Base-by-base conservation (phyloP, 1,140 invertebrate species). In the Trichonephila clavata region DNA sequence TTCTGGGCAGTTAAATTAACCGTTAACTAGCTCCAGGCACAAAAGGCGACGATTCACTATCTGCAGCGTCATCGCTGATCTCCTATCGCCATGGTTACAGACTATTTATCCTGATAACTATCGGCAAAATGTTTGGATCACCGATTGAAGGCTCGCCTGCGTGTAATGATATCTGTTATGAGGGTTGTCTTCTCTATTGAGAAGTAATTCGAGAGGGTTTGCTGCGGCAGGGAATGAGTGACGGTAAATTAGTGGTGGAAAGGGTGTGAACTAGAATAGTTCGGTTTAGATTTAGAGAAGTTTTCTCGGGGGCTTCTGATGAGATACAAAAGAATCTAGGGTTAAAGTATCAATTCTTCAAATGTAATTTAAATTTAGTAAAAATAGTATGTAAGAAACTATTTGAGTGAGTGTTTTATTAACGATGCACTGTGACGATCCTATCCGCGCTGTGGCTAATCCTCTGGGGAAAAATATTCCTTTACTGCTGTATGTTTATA, bases 81-180 rank as follows among this genome's bases (percentile, higher is more conserved):
- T 59, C 43, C 20, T 39, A n/a, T 83, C 43, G 20, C 50, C 81
- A 83, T 83, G 81, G 81, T 83, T 83, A 83, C 81, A 16, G 50
- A 83, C 81, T 83, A 83, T 83, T 83, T 83, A 83, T 83, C 50
- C 81, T 59, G 81, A 83, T 83, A 83, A 83, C 81, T 83, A 83
- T 83, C 81, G 81, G 50, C 24, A 83, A 83, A 83, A 83, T 83
- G 81, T 83, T 83, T 83, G 81, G 81, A 77, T 83, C 81, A 59
- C 39, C 81, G 39, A 83, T 83, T 83, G 81, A 59, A 59, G 39
- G 20, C 81, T 59, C 13, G 50, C n/a, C 14, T 77, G 32, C 68
- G 14, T 32, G 68, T 84, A 84, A 84, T 84, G 81, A 84, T 84
- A 59, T 84, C 43, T 84, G 81, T 84, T 84, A 84, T 84, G 81